phyloP scores from a whole-genome alignment of 2,888 invertebrate genomes.

The Penaeus monodon region DNA sequence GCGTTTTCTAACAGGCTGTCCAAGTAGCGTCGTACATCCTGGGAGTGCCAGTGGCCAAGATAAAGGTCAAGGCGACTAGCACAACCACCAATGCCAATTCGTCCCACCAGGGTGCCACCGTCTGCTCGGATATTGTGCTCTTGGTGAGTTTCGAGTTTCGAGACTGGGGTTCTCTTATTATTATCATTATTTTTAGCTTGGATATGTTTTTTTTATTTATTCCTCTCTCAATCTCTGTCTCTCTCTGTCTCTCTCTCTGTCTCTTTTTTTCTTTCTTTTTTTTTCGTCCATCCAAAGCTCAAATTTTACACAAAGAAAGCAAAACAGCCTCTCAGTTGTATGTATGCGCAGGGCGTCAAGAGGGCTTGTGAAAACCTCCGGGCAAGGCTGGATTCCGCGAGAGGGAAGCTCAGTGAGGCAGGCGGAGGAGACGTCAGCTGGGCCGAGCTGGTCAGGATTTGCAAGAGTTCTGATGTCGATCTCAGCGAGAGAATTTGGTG shows the following conservation, averaged over 20 bases:
- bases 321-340: too few species aligned
- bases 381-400: constrained; percentile 7
- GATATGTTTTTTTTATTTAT: too few species aligned
- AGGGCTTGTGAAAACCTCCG: constrained; percentile 19
- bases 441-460: constrained; percentile 68
- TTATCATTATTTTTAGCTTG: too few species aligned
- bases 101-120: constrained; percentile 22
- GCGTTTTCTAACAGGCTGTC: constrained; percentile 16
- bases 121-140: constrained; percentile 35
- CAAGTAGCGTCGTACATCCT: constrained; percentile 39
- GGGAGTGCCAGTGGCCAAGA: constrained; percentile 23
- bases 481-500: constrained; percentile 37
- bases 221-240: too few species aligned
- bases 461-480: constrained; percentile 67
- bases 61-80: constrained; percentile 43
- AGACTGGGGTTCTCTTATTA: too few species aligned
- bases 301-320: too few species aligned
- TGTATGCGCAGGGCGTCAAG: background rate
- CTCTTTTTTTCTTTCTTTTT: too few species aligned
- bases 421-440: constrained; percentile 65
- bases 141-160: constrained; percentile 23
- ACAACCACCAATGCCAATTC: constrained; percentile 30
- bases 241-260: too few species aligned
- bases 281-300: too few species aligned
- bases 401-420: too few species aligned